Percentiles rank a stretch among this genome's conserved stretches.
phyloP scores from a whole-genome alignment of 1,140 invertebrate species.

The Diorhabda elongata region DNA sequence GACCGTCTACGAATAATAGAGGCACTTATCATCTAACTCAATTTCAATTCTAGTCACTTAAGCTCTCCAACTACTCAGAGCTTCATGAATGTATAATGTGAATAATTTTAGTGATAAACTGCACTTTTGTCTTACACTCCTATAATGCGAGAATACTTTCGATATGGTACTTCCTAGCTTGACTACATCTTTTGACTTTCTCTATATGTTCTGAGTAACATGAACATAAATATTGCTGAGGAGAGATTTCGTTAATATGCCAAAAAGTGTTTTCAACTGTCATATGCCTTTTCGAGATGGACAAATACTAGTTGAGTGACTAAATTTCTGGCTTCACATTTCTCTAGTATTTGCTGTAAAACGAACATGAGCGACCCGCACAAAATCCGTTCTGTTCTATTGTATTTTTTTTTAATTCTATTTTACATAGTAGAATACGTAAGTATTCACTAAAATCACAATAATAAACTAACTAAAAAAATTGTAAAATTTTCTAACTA shows the following conservation, averaged over 20 bases:
- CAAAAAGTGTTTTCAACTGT: neutral
- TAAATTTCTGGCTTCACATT: neutral
- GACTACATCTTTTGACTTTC: neutral
- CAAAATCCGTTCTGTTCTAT: slow-evolving; percentile 9
- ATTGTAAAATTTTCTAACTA: no score
- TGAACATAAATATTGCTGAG: neutral
- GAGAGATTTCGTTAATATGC: neutral
- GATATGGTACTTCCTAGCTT: neutral
- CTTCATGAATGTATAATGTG: neutral
- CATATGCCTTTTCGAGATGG: neutral
- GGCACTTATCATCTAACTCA: slow-evolving; percentile 2
- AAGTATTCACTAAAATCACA: no score
- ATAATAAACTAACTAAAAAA: no score
- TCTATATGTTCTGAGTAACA: neutral
- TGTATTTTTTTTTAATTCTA: slow-evolving; percentile 8
- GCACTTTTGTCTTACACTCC: neutral
- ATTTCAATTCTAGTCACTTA: slow-evolving; percentile 3
- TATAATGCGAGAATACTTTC: neutral
- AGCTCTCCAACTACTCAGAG: neutral
- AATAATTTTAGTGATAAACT: neutral
- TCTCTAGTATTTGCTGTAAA: slow-evolving; percentile 12
- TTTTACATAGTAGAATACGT: no score
- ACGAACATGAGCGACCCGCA: neutral
- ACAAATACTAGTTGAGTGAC: slow-evolving; percentile 8
- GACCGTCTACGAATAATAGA: neutral